A percentile compares a stretch with the other conserved stretches of the same genome.
Conservation (phyloP, 1,140 invertebrate genomes). For the Amyelois transitella region DNA sequence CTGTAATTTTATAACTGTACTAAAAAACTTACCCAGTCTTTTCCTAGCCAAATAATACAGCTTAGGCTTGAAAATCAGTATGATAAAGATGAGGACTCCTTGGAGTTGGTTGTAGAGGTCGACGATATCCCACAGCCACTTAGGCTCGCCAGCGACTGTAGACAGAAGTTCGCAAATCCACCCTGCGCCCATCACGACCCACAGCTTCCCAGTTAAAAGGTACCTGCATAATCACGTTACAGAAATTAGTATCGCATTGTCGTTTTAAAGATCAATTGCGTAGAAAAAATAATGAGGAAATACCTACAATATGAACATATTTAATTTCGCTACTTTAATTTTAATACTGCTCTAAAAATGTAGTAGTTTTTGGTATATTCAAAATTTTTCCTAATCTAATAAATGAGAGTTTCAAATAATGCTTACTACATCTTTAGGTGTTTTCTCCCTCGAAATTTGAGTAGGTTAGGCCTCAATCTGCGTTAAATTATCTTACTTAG, state of each 20-base stretch:
- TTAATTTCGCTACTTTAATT: too few relatives aligned
- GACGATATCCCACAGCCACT: slow-evolving; percentile 73
- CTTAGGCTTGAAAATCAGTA: slow-evolving; percentile 79
- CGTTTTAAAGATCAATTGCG: slow-evolving; percentile 4
- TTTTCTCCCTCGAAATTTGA: too few relatives aligned
- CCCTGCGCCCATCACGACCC: slow-evolving; percentile 84
- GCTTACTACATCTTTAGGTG: too few relatives aligned
- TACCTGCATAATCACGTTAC: slow-evolving; percentile 67
- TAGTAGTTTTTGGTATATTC: too few relatives aligned
- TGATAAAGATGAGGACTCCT: slow-evolving; percentile 79
- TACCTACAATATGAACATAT: too few relatives aligned
- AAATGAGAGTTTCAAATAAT: too few relatives aligned
- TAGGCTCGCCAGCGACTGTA: slow-evolving; percentile 63
- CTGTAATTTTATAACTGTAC: background rate
- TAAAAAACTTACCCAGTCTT: slow-evolving; percentile 64
- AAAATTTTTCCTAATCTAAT: too few relatives aligned
- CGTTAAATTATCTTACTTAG: slow-evolving; percentile 75
- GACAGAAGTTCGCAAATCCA: slow-evolving; percentile 81
- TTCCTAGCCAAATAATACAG: slow-evolving; percentile 72
- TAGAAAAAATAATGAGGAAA: too few relatives aligned
- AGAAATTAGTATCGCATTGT: background rate
- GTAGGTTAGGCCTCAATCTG: too few relatives aligned
- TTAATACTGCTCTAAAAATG: too few relatives aligned
- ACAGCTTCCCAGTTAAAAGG: slow-evolving; percentile 81
- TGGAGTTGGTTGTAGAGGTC: slow-evolving; percentile 78